Conservation (phyloP, 2,113 vertebrate genomes). For the Pipa parva region DNA sequence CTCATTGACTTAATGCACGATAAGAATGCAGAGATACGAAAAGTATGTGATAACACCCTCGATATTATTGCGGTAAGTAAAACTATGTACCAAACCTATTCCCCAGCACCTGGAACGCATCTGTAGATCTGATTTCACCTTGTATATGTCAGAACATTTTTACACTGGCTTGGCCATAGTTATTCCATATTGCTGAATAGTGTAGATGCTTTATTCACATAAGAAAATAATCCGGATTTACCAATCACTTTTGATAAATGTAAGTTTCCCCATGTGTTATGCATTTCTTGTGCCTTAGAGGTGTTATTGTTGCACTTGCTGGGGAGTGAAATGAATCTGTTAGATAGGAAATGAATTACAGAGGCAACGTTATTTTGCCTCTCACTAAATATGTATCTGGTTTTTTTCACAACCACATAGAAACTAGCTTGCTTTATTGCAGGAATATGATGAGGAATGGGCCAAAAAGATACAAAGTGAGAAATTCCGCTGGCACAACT, state of each 20-base stretch:
- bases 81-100: not conserved
- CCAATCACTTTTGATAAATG: not conserved
- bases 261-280: not conserved
- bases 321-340: not conserved
- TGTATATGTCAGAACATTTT: not conserved
- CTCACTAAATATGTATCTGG: not conserved
- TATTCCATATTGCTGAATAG: not conserved
- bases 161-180: not conserved
- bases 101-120: not conserved
- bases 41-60: conserved; percentile 94
- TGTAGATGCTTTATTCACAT: not conserved
- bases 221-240: not conserved
- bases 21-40: conserved; percentile 90
- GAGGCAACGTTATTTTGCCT: not conserved
- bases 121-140: not conserved
- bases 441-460: conserved; percentile 91
- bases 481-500: conserved; percentile 90
- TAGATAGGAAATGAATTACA: conserved; percentile 5
- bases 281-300: not conserved
- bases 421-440: not conserved
- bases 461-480: conserved; percentile 84
- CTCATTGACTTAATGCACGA: conserved; percentile 97
- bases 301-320: not conserved
- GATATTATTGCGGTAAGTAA: conserved; percentile 91
- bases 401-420: conserved; percentile 1